Conservation (phyloP, 2,797 vertebrate genomes). For the Philypnodon macrostomus region DNA sequence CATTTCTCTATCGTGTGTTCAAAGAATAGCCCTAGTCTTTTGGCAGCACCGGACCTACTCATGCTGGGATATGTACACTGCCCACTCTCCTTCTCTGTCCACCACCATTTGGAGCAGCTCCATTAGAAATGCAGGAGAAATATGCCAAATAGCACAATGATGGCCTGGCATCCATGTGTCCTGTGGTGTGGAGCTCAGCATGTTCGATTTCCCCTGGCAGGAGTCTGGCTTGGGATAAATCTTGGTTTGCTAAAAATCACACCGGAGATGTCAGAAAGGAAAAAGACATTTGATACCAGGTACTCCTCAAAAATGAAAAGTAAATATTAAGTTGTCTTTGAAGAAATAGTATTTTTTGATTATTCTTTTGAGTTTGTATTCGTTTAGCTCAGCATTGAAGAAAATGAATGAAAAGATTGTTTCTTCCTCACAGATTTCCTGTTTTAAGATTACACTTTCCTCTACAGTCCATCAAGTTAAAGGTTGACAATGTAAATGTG, state of each 20-base stretch:
- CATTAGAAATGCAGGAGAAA: slow-evolving; percentile 46
- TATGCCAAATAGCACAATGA: slow-evolving; percentile 59
- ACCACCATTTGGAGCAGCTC: slow-evolving; percentile 45
- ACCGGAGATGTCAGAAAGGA: too few species aligned
- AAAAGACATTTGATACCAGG: slow-evolving; percentile 10
- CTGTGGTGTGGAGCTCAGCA: slow-evolving; percentile 52
- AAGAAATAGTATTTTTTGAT: slow-evolving; percentile 16
- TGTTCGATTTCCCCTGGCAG: slow-evolving; percentile 39
- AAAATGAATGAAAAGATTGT: slow-evolving; percentile 32
- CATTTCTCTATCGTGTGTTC: slow-evolving; percentile 67
- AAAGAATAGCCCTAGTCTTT: slow-evolving; percentile 54
- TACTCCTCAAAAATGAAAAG: slow-evolving; percentile 19
- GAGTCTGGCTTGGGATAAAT: slow-evolving; percentile 41
- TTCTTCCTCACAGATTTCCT: slow-evolving; percentile 49
- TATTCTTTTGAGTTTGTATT: slow-evolving; percentile 14
- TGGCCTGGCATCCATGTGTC: slow-evolving; percentile 43
- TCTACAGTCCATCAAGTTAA: slow-evolving; percentile 38
- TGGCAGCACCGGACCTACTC: slow-evolving; percentile 55
- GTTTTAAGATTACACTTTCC: slow-evolving; percentile 45
- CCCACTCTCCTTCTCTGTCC: slow-evolving; percentile 43
- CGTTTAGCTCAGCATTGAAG: slow-evolving; percentile 20
- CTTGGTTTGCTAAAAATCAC: slow-evolving; percentile 30
- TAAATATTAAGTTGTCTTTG: slow-evolving; percentile 14
- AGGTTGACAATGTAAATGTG: slow-evolving; percentile 43
- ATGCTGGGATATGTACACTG: slow-evolving; percentile 45